Evolutionary conservation across 2,888 invertebrate species (phyloP).

Genomic region (Drosophila tanythrix): DNA sequence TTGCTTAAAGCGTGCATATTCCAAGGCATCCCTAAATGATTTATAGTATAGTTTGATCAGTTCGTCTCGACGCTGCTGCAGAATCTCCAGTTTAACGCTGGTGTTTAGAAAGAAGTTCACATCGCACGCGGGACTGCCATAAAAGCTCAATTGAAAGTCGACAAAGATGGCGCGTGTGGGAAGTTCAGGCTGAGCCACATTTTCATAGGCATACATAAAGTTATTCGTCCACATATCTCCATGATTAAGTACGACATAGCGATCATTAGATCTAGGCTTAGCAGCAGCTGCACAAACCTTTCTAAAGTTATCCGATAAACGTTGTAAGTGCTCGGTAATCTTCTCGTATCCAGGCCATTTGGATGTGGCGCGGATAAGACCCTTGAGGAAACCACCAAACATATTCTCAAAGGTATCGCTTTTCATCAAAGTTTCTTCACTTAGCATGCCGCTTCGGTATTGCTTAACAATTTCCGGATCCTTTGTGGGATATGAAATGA

Average conservation of each 20-base stretch:
- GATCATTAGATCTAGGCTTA: constrained; percentile 62
- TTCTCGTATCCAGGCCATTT: constrained; percentile 85
- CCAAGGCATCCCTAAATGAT: constrained; percentile 60
- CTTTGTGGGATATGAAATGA: constrained; percentile 13
- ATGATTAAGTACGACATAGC: constrained; percentile 85
- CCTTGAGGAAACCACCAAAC: constrained; percentile 65
- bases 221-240: constrained; percentile 86
- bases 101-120: constrained; percentile 82
- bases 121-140: constrained; percentile 80
- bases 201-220: constrained; percentile 85
- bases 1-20: constrained; percentile 65
- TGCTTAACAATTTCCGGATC: constrained; percentile 62
- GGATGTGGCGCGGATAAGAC: constrained; percentile 75
- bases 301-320: constrained; percentile 61
- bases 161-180: constrained; percentile 83
- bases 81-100: constrained; percentile 65
- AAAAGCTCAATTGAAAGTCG: constrained; percentile 75
- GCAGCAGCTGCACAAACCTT: constrained; percentile 47
- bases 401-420: constrained; percentile 64
- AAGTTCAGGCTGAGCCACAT: constrained; percentile 44
- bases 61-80: constrained; percentile 65
- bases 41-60: constrained; percentile 73
- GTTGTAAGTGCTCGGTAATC: constrained; percentile 80
- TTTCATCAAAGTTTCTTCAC: constrained; percentile 52
- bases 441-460: constrained; percentile 65